Conservation (phyloP, 2,797 vertebrate genomes). For the Cyprinodon diabolis region DNA sequence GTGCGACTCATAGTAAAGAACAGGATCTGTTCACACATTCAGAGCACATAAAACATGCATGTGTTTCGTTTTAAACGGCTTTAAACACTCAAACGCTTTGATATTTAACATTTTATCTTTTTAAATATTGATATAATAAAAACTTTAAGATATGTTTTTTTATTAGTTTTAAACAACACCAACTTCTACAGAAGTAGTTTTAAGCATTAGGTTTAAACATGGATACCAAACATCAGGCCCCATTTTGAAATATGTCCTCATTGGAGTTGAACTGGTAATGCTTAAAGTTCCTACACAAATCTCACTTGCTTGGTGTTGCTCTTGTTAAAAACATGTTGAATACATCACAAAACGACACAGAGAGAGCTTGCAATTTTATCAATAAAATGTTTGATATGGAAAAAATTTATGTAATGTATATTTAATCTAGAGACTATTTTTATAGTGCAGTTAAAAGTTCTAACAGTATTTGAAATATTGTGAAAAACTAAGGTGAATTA, state of each 20-base stretch:
- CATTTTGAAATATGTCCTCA: not conserved
- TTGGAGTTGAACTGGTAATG: not conserved
- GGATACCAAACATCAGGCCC: not conserved
- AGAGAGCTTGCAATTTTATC: not conserved
- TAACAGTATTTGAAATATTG: not conserved
- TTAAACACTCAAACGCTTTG: not conserved
- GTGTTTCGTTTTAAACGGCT: constrained; percentile 4
- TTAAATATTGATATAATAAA: not conserved
- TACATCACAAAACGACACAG: not conserved
- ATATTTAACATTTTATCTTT: not conserved
- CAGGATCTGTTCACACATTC: constrained; percentile 14
- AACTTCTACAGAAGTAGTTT: not conserved
- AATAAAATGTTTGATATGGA: not conserved
- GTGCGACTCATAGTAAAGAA: constrained; percentile 14
- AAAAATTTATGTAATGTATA: not conserved
- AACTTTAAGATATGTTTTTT: not conserved
- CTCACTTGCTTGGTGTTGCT: not conserved
- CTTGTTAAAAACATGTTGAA: not conserved
- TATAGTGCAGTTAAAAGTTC: not conserved
- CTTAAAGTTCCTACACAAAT: not conserved
- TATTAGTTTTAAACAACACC: not conserved
- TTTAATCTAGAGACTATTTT: not conserved
- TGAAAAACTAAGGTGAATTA: constrained; percentile 56
- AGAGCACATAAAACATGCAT: not conserved
- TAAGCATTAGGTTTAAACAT: not conserved